Evolutionary conservation across 1,140 invertebrate species (phyloP).

Genomic region (Caerostris extrusa): DNA sequence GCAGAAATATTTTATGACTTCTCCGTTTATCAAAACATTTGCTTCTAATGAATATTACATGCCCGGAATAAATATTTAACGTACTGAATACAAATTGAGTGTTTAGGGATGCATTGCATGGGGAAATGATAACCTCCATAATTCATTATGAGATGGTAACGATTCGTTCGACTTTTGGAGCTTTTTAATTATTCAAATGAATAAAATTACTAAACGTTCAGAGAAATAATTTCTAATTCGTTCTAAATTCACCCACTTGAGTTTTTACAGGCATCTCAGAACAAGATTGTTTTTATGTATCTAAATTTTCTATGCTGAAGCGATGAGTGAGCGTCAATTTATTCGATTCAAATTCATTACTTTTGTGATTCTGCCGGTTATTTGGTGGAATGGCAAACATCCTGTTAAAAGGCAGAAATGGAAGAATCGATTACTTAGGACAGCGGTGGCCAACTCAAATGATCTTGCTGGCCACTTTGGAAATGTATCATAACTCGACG

Average conservation of each 20-base stretch:
- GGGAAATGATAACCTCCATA: slow-evolving; percentile 5
- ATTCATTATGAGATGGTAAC: slow-evolving; percentile 8
- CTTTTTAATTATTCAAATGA: neutral
- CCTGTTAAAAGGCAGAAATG: too few relatives aligned
- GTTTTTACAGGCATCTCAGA: too few relatives aligned
- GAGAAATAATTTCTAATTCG: neutral
- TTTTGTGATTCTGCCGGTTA: too few relatives aligned
- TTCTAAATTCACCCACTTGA: neutral
- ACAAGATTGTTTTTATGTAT: too few relatives aligned
- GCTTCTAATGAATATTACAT: slow-evolving; percentile 26
- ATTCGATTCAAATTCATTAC: too few relatives aligned
- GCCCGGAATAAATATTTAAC: slow-evolving; percentile 5
- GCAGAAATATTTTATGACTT: slow-evolving; percentile 28
- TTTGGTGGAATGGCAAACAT: too few relatives aligned
- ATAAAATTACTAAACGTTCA: neutral
- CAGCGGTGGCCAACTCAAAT: too few relatives aligned
- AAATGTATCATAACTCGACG: too few relatives aligned
- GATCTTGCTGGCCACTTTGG: too few relatives aligned
- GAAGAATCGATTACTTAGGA: too few relatives aligned
- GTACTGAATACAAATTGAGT: slow-evolving; percentile 27
- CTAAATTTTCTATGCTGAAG: too few relatives aligned
- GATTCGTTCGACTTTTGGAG: neutral
- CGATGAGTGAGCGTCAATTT: too few relatives aligned
- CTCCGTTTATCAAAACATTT: slow-evolving; percentile 15
- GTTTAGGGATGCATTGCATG: slow-evolving; percentile 3